Percentiles rank a stretch among this genome's conserved stretches.
Conservation (phyloP, 1,140 invertebrate genomes). For the Drosophila subobscura region DNA sequence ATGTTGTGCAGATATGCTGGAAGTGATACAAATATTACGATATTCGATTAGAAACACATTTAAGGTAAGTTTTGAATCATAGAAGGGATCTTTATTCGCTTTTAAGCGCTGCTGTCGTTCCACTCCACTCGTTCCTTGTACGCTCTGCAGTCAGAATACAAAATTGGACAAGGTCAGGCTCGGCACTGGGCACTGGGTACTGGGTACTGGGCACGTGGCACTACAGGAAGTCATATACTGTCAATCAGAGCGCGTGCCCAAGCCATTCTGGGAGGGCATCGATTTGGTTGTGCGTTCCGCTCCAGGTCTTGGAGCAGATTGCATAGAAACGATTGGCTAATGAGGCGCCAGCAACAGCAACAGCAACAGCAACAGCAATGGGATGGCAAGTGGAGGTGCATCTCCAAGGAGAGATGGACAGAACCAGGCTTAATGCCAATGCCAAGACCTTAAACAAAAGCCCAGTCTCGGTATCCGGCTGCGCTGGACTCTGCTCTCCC, state of each 20-base stretch:
- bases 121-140: neutral
- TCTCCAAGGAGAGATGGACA: neutral
- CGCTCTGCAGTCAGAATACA: neutral
- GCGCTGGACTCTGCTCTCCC: neutral
- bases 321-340: conserved; percentile 1
- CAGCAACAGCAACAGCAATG: neutral
- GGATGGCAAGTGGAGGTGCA: neutral
- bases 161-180: conserved; percentile 25
- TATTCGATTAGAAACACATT: no score
- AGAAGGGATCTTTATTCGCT: neutral
- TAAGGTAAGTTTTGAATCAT: no score
- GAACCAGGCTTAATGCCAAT: no score
- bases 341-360: conserved; percentile 24
- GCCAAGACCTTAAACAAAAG: no score
- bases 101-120: neutral
- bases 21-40: conserved; percentile 14
- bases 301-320: no score
- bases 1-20: conserved; percentile 73
- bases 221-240: conserved; percentile 16
- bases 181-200: neutral
- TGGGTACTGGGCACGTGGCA: conserved; percentile 14
- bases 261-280: no score
- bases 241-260: no score
- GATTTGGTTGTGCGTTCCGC: no score
- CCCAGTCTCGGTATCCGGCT: no score